Conservation (phyloP, 2,888 invertebrate genomes). For the Torymus aiolomorphi region DNA sequence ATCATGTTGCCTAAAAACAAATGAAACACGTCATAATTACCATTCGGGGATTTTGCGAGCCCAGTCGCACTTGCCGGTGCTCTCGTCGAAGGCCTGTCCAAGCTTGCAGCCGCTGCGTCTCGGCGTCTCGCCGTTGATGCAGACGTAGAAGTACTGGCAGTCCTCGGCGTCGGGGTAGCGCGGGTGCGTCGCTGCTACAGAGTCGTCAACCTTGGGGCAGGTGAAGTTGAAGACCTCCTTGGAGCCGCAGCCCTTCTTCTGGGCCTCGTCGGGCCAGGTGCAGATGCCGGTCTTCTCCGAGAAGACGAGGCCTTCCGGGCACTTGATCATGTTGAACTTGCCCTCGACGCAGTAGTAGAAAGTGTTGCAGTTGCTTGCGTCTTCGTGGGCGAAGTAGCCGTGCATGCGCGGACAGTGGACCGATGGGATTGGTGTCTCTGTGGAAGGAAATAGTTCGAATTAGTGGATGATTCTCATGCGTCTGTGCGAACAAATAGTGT, state of each 20-base stretch:
- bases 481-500: not conserved
- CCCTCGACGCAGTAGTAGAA: slow-evolving; percentile 94
- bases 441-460: not conserved
- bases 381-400: slow-evolving; percentile 92
- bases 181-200: slow-evolving; percentile 86
- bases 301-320: slow-evolving; percentile 91
- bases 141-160: slow-evolving; percentile 94
- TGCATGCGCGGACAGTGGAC: slow-evolving; percentile 88
- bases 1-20: not conserved
- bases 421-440: slow-evolving; percentile 80
- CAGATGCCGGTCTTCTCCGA: slow-evolving; percentile 93
- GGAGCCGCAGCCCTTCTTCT: slow-evolving; percentile 90
- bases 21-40: slow-evolving; percentile 77
- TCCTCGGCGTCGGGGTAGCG: slow-evolving; percentile 92
- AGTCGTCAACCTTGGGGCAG: slow-evolving; percentile 87
- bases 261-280: slow-evolving; percentile 94
- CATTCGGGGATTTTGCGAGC: slow-evolving; percentile 92
- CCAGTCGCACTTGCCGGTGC: slow-evolving; percentile 88
- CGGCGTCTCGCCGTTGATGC: slow-evolving; percentile 91
- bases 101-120: slow-evolving; percentile 91
- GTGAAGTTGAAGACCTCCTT: slow-evolving; percentile 90
- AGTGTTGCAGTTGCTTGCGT: slow-evolving; percentile 86
- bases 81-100: slow-evolving; percentile 92
- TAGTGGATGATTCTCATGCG: not conserved
- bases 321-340: slow-evolving; percentile 91